A percentile compares a stretch with the other conserved stretches of the same genome.
Conservation (phyloP, 2,888 invertebrate species). For the Maniola hyperantus region DNA sequence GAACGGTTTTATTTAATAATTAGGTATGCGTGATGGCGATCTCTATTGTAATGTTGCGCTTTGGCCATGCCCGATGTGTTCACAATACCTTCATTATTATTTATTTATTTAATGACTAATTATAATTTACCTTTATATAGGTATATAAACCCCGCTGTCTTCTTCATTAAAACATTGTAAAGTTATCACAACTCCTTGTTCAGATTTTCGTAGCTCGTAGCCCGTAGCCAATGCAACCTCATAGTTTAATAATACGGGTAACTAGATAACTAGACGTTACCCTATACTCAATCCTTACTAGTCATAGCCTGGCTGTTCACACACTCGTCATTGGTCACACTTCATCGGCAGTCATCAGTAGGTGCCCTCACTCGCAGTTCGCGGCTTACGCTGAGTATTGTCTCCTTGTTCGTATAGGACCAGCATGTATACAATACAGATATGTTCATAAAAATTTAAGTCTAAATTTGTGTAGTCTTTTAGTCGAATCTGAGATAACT, state of each 20-base stretch:
- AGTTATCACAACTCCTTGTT: conserved; percentile 36
- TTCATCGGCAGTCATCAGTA: not conserved
- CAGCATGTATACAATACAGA: conserved; percentile 75
- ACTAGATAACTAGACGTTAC: conserved; percentile 5
- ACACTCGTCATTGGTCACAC: conserved; percentile 11
- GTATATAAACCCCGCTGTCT: conserved; percentile 1
- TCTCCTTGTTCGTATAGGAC: conserved; percentile 72
- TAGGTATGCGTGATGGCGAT: not conserved
- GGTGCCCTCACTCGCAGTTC: conserved; percentile 19
- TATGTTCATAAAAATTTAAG: conserved; percentile 80
- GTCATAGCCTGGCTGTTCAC: conserved; percentile 31
- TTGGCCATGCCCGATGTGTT: not conserved
- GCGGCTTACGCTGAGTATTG: conserved; percentile 65
- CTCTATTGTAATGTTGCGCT: not conserved
- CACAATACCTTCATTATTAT: not conserved
- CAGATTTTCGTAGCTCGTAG: conserved; percentile 25
- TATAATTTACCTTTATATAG: too few species aligned
- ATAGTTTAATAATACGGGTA: conserved; percentile 5
- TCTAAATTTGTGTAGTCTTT: conserved; percentile 80
- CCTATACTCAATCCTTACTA: conserved; percentile 10
- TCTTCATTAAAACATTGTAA: conserved; percentile 28
- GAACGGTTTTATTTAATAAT: not conserved
- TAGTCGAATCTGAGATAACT: conserved; percentile 81
- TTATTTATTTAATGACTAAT: too few species aligned
- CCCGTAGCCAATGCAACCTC: conserved; percentile 19